Evolutionary conservation across 2,888 invertebrate genomes (phyloP).

Genomic region (Caenorhabditis macrosperma): DNA sequence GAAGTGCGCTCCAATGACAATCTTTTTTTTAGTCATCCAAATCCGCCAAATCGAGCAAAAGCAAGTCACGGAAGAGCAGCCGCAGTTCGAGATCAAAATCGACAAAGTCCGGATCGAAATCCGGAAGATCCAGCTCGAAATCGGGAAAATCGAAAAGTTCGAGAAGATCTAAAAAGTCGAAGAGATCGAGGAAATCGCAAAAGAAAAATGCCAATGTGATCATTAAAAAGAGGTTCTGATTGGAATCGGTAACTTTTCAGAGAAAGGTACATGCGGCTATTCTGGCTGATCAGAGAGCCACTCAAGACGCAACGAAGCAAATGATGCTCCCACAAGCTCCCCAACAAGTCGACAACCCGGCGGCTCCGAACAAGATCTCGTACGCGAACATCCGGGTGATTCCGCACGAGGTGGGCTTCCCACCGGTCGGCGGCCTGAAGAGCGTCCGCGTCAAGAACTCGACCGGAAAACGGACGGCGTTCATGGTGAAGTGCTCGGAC

Average conservation of each 20-base stretch:
- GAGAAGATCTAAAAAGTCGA: too few relatives aligned
- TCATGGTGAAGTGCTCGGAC: slow-evolving; percentile 61
- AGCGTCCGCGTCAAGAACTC: slow-evolving; percentile 40
- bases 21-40: neutral
- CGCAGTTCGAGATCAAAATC: slow-evolving; percentile 10
- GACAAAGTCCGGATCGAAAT: slow-evolving; percentile 30
- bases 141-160: slow-evolving; percentile 22
- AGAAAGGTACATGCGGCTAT: slow-evolving; percentile 41
- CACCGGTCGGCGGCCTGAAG: slow-evolving; percentile 50
- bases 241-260: too few relatives aligned
- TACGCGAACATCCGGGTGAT: slow-evolving; percentile 50
- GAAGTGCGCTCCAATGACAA: too few relatives aligned
- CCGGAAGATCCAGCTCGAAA: neutral
- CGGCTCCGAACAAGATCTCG: slow-evolving; percentile 1
- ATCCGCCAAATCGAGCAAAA: slow-evolving; percentile 19
- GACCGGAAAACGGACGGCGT: slow-evolving; percentile 37
- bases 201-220: too few relatives aligned
- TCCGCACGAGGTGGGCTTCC: slow-evolving; percentile 52
- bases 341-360: neutral
- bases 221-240: too few relatives aligned
- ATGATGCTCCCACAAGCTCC: neutral
- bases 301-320: slow-evolving; percentile 23
- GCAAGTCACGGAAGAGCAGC: neutral
- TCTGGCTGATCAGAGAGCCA: slow-evolving; percentile 43
- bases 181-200: too few relatives aligned